Base-by-base conservation (phyloP, 1,140 invertebrate genomes). In the Hyles euphorbiae region DNA sequence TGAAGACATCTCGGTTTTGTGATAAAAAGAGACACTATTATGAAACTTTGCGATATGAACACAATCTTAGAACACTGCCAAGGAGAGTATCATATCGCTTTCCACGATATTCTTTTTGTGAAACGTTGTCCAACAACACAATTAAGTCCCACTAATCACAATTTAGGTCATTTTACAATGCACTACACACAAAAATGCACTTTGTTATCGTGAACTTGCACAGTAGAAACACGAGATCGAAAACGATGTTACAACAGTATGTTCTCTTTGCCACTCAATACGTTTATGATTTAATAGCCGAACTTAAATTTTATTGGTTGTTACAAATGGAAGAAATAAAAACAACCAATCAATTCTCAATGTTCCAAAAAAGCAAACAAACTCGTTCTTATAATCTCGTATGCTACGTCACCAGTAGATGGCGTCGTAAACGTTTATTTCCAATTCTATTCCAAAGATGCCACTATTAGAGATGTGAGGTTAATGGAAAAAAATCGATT, bases 51-150 rank as follows among this genome's bases (percentile, higher is more conserved):
- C 80, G 83, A 89, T 87, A 85, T 76, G 79, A 80, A 60, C 76
- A 89, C 87, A 89, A 83, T 90, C 88, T 90, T 82, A 88, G 86
- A 81, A 87, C 88, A 89, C 86, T 89, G 88, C 87, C 73, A 88
- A 90, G 88, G 87, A 90, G 76, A 83, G 87, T 86, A 88, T 81
- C 84, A 86, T 78, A 89, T 89, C 83, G 85, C 81, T 76, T 77
- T 76, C 63, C 70, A 77, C 75, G 67, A 68, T 74, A 61, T 64
- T 62, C 32, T 63, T 63, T 40, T 63, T 70, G 56, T 69, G 69
- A 82, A 77, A 51, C 74, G 71, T 70, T 48, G 48, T 54, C 65
- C 59, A 64, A 56, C 61, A 68, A 58, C 74, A 81, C 74, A 68
- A 72, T 71, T 70, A 68, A 72, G 61, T 81, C 60, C 74, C 72